Evolutionary conservation across 2,113 vertebrate genomes (phyloP).

Genomic region (Garra rufa): DNA sequence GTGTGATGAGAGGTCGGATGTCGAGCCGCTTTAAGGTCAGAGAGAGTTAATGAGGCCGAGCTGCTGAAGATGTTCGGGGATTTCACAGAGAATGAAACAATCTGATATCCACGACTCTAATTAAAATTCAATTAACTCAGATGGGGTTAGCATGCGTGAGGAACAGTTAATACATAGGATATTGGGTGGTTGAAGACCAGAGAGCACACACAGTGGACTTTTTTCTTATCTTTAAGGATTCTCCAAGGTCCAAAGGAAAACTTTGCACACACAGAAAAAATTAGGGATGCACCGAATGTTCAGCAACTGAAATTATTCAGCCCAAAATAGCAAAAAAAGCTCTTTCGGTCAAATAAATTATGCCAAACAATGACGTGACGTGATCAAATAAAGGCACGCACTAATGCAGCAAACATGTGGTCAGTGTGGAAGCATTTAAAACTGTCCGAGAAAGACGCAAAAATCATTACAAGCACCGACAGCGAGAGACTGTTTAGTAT

Average conservation of each 20-base stretch:
- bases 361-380: no score
- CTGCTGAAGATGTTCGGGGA: conserved; percentile 31
- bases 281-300: no score
- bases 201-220: neutral
- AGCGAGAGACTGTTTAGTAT: no score
- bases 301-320: no score
- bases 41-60: conserved; percentile 36
- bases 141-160: conserved; percentile 17
- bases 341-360: no score
- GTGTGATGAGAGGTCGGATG: conserved; percentile 37
- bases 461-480: no score
- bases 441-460: no score
- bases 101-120: conserved; percentile 21
- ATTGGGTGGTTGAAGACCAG: neutral
- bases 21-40: conserved; percentile 35
- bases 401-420: no score
- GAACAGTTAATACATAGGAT: neutral
- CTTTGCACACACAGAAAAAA: neutral
- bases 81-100: conserved; percentile 36
- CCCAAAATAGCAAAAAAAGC: no score
- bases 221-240: neutral
- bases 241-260: conserved; percentile 5
- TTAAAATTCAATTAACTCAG: conserved; percentile 47
- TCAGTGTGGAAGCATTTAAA: no score
- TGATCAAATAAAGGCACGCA: no score